Evolutionary conservation across 1,140 invertebrate genomes (phyloP).

Genomic region (Aphidius gifuensis): DNA sequence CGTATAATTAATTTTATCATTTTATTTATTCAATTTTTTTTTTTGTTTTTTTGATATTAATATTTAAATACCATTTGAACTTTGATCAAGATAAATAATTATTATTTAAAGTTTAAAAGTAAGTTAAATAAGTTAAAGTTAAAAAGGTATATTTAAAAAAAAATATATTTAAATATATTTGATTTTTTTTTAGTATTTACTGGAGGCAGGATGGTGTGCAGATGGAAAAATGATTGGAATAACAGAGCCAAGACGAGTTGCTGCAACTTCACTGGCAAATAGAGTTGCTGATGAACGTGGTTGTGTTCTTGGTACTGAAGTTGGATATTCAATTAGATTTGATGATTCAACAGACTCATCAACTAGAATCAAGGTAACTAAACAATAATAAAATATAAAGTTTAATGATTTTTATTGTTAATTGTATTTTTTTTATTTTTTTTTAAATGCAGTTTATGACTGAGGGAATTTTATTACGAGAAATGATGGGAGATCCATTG

Average conservation of each 20-base stretch:
- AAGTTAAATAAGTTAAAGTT: too few species aligned
- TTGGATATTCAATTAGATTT: slow-evolving; percentile 93
- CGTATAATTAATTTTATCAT: too few species aligned
- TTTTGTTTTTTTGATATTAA: too few species aligned
- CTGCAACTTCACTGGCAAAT: slow-evolving; percentile 83
- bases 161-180: slow-evolving; percentile 11
- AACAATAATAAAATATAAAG: neutral
- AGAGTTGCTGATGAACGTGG: slow-evolving; percentile 89
- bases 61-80: too few species aligned
- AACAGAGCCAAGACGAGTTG: slow-evolving; percentile 88
- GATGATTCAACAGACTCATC: slow-evolving; percentile 70
- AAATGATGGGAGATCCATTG: slow-evolving; percentile 93
- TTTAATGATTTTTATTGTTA: neutral
- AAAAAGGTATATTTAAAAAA: too few species aligned
- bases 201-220: slow-evolving; percentile 84
- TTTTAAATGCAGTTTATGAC: slow-evolving; percentile 80
- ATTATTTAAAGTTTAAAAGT: too few species aligned
- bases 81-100: too few species aligned
- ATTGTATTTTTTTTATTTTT: slow-evolving; percentile 13
- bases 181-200: slow-evolving; percentile 70
- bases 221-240: slow-evolving; percentile 75
- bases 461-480: slow-evolving; percentile 89
- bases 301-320: slow-evolving; percentile 71
- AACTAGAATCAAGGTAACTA: slow-evolving; percentile 81
- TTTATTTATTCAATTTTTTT: too few species aligned